Base-by-base conservation (phyloP, 1,140 invertebrate genomes). In the Stegodyphus dumicola region DNA sequence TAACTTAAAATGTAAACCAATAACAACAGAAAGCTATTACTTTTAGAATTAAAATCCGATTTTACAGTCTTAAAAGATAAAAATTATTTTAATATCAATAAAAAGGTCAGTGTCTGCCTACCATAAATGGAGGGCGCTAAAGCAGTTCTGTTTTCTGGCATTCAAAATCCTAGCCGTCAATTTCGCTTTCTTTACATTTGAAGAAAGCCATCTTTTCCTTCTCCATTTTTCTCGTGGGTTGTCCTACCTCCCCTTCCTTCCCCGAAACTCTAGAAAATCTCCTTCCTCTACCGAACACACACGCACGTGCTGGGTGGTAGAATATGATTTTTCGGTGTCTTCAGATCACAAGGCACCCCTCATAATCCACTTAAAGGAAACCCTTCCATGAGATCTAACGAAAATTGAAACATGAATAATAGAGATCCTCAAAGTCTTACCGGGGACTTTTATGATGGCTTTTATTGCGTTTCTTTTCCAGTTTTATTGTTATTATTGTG, bases 331-430 rank as follows among this genome's bases (percentile, higher is more conserved):
- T 18, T 33, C 54, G 53, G 13, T 13, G 17, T 69, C 51, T 49
- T 17, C 51, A n/a, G 10, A 10, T 76, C 53, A 56, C 67, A 49
- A n/a, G 18, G 49, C 66, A 18, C 66, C 64, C 52, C 67, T 71
- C 67, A 80, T 80, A 80, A 80, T 80, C 78, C 53, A 80, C 78
- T 80, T 71, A 78, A 33, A 56, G 18, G 48, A 10, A 33, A 52
- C 17, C n/a, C 78, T 18, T 15, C 53, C 17, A 18, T 5, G 54
- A 80, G 78, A 69, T 80, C 52, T 80, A 80, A 64, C 78, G 69
- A 80, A 71, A 80, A 80, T 71, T 80, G 78, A 80, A 80, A 80
- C 69, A 80, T 80, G 69, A 80, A 80, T 80, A 80, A 80, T 80
- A 80, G 78, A 80, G 52, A 51, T 17, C 60, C 65, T 80, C 67